These are phyloP conservation scores for Cerastis leucographa DNA, from an alignment of 2,888 invertebrate genomes.

Conservation along the genomic window DNA sequence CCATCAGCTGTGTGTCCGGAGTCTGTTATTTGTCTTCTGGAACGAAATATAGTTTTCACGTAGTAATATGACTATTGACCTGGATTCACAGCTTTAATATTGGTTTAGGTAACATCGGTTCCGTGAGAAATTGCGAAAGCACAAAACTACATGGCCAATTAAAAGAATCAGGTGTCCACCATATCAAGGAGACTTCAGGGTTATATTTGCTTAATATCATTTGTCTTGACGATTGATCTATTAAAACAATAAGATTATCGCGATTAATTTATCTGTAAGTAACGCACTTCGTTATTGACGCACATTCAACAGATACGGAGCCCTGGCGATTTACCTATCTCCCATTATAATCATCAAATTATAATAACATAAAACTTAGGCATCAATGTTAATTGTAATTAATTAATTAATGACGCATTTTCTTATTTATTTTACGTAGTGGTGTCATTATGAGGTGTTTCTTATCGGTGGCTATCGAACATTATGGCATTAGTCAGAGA, in stretches of 20 bases:
- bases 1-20: neutral
- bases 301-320: conserved; percentile 52
- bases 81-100: neutral
- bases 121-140: neutral
- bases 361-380: conserved; percentile 46
- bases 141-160: neutral
- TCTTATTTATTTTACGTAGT: conserved; percentile 24
- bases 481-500: conserved; percentile 22
- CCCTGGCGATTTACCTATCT: conserved; percentile 57
- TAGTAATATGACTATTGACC: neutral
- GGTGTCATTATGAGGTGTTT: conserved; percentile 22
- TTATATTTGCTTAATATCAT: conserved; percentile 34
- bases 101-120: neutral
- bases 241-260: conserved; percentile 47
- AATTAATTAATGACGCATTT: conserved; percentile 58
- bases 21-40: neutral
- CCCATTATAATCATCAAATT: conserved; percentile 44
- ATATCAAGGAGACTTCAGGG: conserved; percentile 32
- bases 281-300: conserved; percentile 60
- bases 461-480: conserved; percentile 18
- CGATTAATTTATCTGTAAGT: conserved; percentile 50
- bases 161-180: conserved; percentile 21
- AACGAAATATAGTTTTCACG: neutral
- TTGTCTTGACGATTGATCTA: conserved; percentile 52
- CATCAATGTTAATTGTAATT: conserved; percentile 36